phyloP scores from a whole-genome alignment of 2,113 vertebrate genomes.

The Bos javanicus region DNA sequence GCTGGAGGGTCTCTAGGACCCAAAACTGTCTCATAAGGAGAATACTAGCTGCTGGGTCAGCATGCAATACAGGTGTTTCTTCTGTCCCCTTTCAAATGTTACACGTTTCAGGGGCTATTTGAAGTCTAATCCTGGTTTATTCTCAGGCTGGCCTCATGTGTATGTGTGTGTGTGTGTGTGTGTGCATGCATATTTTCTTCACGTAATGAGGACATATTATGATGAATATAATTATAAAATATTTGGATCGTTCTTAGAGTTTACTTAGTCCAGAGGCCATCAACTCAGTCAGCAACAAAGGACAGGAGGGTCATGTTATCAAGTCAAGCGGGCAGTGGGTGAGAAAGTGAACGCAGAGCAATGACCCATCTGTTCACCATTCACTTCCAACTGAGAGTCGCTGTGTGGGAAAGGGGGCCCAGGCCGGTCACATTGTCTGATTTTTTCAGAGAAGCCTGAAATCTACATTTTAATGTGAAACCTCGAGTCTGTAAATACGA shows the following conservation, averaged over 20 bases:
- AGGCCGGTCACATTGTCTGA: neutral
- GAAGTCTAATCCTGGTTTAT: neutral
- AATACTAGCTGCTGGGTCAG: neutral
- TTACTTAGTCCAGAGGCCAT: neutral
- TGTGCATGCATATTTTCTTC: neutral
- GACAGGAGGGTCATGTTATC: neutral
- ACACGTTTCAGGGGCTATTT: neutral
- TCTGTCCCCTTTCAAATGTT: neutral
- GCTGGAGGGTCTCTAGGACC: neutral
- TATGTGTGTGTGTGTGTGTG: accelerated
- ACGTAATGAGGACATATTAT: neutral
- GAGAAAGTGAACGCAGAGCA: neutral
- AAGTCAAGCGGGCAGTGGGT: neutral
- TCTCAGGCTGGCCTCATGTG: neutral
- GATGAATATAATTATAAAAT: neutral
- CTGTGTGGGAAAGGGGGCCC: neutral
- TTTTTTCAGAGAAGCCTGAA: neutral
- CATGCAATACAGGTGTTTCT: neutral
- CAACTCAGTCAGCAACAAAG: neutral
- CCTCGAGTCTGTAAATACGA: neutral
- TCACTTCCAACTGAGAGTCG: neutral
- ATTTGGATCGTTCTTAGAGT: neutral
- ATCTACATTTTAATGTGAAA: neutral
- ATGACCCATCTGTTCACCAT: neutral
- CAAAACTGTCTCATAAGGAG: neutral